phyloP scores from a whole-genome alignment of 2,113 vertebrate species.

The Oncorhynchus kisutch region DNA sequence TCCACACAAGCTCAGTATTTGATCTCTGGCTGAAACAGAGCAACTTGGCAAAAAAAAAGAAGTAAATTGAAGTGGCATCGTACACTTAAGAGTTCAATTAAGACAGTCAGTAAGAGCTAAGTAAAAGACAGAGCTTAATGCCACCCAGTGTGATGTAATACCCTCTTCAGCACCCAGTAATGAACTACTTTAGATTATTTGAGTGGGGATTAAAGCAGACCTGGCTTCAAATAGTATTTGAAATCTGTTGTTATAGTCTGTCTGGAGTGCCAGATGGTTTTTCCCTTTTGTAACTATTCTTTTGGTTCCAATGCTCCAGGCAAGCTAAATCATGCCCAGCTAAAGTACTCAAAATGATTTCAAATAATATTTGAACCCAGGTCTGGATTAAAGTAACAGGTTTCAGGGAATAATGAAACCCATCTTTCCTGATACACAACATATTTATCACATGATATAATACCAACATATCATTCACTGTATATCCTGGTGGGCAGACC shows the following conservation, averaged over 20 bases:
- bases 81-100: conserved; percentile 27
- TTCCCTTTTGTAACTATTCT: too few species aligned
- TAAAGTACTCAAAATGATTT: too few species aligned
- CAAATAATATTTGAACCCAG: too few species aligned
- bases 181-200: background rate
- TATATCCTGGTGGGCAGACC: conserved; percentile 1
- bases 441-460: background rate
- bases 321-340: too few species aligned
- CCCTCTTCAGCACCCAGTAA: background rate
- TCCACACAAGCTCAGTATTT: conserved; percentile 26
- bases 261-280: too few species aligned
- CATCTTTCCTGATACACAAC: background rate
- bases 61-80: conserved; percentile 31
- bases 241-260: too few species aligned
- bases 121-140: background rate
- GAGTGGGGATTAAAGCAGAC: background rate
- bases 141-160: background rate
- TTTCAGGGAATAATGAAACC: background rate
- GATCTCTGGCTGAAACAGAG: conserved; percentile 20
- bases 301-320: conserved; percentile 31
- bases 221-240: too few species aligned
- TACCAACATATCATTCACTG: background rate
- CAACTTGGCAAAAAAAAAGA: conserved; percentile 24
- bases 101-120: background rate
- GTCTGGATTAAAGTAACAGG: background rate